Base-by-base conservation (phyloP, 2,888 invertebrate genomes). In the Chloroclystis v-ata region DNA sequence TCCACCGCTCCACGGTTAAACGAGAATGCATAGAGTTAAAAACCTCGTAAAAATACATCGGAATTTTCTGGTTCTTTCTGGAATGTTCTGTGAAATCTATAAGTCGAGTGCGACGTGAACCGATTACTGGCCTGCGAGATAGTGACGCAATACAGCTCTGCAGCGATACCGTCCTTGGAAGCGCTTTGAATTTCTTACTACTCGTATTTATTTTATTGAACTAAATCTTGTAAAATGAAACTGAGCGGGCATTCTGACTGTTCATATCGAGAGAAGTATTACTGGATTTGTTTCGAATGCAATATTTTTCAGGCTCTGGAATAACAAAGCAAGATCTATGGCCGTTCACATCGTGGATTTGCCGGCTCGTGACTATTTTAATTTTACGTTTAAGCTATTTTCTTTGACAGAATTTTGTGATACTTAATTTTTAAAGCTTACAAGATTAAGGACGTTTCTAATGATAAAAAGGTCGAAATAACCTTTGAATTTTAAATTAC, bases 61-160 rank as follows among this genome's bases (percentile, higher is more conserved):
- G 11, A 35, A 35, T 35, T 10, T 20, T 1, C 35, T 11, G 28
- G 28, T 16, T 14, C 26, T 16, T 28, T 30, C 13, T 24, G 20
- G 30, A 40, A 40, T 40, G 9, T 16, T 6, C 24, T 30, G 20
- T 24, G 40, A 40, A 40, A 40, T 40, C 28, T 40, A 29, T 30
- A 42, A 42, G 32, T 42, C 16, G 25, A 33, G 10, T 14, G 13
- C 33, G 41, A 42, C 41, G 41, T 32, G 32, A 42, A 26, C 32
- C 41, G 41, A 33, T 42, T 42, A 42, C 41, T 24, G 40, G 30
- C 8, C 24, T 29, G 20, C 40, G 11, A 39, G 39, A 39, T 38
- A 28, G 10, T 13, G 38, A 24, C 24, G 30, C 30, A 10, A 40
- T 24, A 30, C 10, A 26, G 29, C 30, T 40, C 3, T 39, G 40